Base-by-base conservation (phyloP, 2,113 vertebrate species). In the Tauraco erythrolophus region DNA sequence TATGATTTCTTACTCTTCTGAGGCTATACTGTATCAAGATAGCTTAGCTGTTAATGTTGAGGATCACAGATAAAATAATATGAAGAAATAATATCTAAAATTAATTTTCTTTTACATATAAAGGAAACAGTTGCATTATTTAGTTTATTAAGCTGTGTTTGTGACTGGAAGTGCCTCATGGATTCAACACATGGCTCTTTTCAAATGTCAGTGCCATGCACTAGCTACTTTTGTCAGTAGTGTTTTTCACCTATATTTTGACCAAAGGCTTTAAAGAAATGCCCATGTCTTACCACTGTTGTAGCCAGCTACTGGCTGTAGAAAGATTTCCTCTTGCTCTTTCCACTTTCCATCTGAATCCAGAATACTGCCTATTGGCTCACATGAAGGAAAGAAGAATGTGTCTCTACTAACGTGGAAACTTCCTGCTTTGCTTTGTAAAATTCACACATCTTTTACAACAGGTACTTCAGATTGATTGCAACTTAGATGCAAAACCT, bases 1-100 rank as follows among this genome's bases (percentile, higher is more conserved):
- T 76, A 82, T 33, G 54, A 85, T 71, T 94, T 69, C 50, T 92
- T 66, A 50, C 41, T 66, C 31, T 37, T 78, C 43, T 70, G 62
- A 70, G 33, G 45, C 45, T 46, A 31, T 19, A 61, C 4, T 39
- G 11, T 70, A 51, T 58, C 25, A 80, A 81, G 31, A 77, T 5
- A 51, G 35, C 11, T 92, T 54, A 88, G 28, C n/a, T 83, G 7
- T 27, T 69, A 83, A 23, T 35, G n/a, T 51, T 72, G 65, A 85
- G 62, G 24, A 74, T 48, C 30, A 69, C 61, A 69, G 71, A 65
- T 16, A 70, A 75, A 74, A n/a, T 28, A 48, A 48, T 33, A 78
- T 1, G 16, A 58, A 90, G 25, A 76, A 72, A 92, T 77, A 68
- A 57, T 45, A 14, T 84, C 30, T 64, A 54, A 70, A 94, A 82